A percentile compares a stretch with the other conserved stretches of the same genome.
These are phyloP conservation scores for Protaetia brevitarsis DNA, from an alignment of 1,140 invertebrate genomes.

Conservation along the genomic window DNA sequence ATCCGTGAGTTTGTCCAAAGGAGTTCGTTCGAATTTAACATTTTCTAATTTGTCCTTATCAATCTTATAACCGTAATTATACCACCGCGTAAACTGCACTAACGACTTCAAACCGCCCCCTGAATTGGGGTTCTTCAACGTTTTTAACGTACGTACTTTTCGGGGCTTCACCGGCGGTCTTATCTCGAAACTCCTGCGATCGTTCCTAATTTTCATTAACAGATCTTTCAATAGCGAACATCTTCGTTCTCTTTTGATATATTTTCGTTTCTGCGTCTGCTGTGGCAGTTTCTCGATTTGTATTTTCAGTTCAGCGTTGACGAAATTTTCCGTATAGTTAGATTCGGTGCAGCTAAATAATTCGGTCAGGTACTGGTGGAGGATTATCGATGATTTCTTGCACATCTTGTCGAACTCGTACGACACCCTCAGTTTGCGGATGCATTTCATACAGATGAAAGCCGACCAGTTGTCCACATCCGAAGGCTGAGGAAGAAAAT, in stretches of 20 bases:
- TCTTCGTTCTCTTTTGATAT: slow-evolving; percentile 42
- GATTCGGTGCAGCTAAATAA: slow-evolving; percentile 33
- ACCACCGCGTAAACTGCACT: slow-evolving; percentile 43
- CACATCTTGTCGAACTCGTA: slow-evolving; percentile 46
- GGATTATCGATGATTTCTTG: slow-evolving; percentile 42
- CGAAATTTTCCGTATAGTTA: slow-evolving; percentile 33
- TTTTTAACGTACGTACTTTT: neutral
- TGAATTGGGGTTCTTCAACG: neutral
- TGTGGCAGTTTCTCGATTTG: slow-evolving; percentile 26
- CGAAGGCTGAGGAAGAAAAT: slow-evolving; percentile 42
- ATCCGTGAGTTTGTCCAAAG: slow-evolving; percentile 39
- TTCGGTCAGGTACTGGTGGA: slow-evolving; percentile 42
- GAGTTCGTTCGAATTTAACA: slow-evolving; percentile 33
- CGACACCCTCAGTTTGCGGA: slow-evolving; percentile 42
- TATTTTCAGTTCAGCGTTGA: slow-evolving; percentile 40
- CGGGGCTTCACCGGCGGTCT: neutral
- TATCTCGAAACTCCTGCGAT: neutral
- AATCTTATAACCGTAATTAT: slow-evolving; percentile 42
- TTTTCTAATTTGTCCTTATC: slow-evolving; percentile 33
- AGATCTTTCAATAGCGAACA: slow-evolving; percentile 42
- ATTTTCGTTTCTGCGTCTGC: slow-evolving; percentile 28
- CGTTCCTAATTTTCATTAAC: slow-evolving; percentile 33
- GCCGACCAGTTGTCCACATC: slow-evolving; percentile 39
- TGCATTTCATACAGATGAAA: slow-evolving; percentile 42
- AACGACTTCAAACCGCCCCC: slow-evolving; percentile 9